phyloP scores from a whole-genome alignment of 2,113 vertebrate genomes.

The Rhinogobius similis region DNA sequence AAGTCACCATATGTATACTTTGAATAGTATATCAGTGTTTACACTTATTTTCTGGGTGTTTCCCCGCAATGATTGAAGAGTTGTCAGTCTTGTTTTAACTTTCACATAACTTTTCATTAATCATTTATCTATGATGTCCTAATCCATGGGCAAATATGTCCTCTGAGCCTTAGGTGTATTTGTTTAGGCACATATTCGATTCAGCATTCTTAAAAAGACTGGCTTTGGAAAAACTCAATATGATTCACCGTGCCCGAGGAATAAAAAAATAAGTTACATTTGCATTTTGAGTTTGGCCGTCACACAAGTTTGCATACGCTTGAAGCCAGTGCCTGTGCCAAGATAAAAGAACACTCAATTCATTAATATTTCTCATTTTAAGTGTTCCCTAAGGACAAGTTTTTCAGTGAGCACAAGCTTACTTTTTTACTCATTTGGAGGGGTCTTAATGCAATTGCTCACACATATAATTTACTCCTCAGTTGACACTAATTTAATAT shows the following conservation, averaged over 20 bases:
- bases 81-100: constrained; percentile 16
- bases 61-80: constrained; percentile 25
- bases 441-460: constrained; percentile 9
- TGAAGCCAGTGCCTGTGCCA: constrained; percentile 13
- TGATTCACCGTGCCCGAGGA: constrained; percentile 17
- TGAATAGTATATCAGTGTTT: constrained; percentile 29
- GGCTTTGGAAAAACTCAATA: constrained; percentile 20
- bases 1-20: background rate
- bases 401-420: background rate
- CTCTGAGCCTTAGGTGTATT: constrained; percentile 20
- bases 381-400: background rate
- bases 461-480: background rate
- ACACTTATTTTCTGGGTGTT: constrained; percentile 38
- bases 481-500: constrained; percentile 7
- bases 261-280: constrained; percentile 29
- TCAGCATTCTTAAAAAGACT: constrained; percentile 22
- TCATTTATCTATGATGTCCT: constrained; percentile 49
- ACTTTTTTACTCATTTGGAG: constrained; percentile 17
- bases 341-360: constrained; percentile 37
- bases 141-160: constrained; percentile 53
- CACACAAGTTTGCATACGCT: constrained; percentile 42
- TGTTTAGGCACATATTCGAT: constrained; percentile 21
- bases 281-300: constrained; percentile 50
- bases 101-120: constrained; percentile 34
- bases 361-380: constrained; percentile 17